Percentiles rank a stretch among this genome's conserved stretches.
These are phyloP conservation scores for Athetis lepigone DNA, from an alignment of 2,888 invertebrate genomes.

Conservation along the genomic window DNA sequence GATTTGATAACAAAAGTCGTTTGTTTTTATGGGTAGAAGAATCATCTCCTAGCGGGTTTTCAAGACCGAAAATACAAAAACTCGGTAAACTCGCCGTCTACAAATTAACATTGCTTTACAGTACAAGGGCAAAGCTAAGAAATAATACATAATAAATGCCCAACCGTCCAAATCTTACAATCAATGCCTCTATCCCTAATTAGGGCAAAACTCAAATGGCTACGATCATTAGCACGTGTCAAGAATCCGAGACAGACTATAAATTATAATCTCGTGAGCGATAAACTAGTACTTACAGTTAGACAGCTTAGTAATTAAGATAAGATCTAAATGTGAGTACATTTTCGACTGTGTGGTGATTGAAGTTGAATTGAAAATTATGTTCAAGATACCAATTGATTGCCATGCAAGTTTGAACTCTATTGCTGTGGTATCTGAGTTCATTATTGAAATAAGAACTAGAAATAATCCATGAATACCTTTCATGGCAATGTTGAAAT, in stretches of 20 bases:
- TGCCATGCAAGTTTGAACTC: neutral
- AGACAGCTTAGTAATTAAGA: conserved; percentile 27
- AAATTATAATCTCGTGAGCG: conserved; percentile 41
- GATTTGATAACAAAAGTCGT: no score
- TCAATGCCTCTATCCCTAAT: conserved; percentile 35
- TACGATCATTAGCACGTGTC: conserved; percentile 38
- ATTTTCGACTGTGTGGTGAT: conserved; percentile 20
- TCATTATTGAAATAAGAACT: no score
- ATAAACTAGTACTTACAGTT: conserved; percentile 26
- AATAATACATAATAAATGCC: conserved; percentile 1
- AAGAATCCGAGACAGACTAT: conserved; percentile 27
- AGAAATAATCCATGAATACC: no score
- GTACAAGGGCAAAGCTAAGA: no score
- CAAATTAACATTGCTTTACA: no score
- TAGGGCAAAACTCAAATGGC: conserved; percentile 41
- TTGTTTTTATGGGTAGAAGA: no score
- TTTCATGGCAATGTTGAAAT: no score
- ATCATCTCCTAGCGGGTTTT: no score
- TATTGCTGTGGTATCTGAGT: neutral
- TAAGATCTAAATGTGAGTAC: conserved; percentile 11
- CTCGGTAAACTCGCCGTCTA: no score
- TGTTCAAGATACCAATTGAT: no score
- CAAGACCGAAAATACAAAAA: no score
- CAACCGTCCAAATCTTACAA: conserved; percentile 15
- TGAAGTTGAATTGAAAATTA: no score